Percentiles rank a stretch among this genome's conserved stretches.
Evolutionary conservation across 1,140 invertebrate genomes (phyloP).

Genomic region (Hypothenemus hampei): DNA sequence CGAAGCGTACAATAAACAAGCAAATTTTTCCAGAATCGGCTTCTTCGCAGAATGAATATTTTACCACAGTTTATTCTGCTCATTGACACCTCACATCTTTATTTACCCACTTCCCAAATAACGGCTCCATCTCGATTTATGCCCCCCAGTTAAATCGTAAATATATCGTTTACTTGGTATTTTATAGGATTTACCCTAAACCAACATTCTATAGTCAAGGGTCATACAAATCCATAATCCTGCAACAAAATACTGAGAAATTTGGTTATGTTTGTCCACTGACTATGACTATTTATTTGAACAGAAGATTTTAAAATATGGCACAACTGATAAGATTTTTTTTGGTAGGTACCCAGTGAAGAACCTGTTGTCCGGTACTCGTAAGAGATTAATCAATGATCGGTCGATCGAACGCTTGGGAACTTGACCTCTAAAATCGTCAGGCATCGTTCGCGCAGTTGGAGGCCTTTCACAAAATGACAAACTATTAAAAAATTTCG

Average conservation of each 20-base stretch:
- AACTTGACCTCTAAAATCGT: constrained; percentile 17
- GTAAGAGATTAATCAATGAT: constrained; percentile 16
- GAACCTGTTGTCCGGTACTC: constrained; percentile 5
- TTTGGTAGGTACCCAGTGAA: not conserved
- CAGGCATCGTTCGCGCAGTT: constrained; percentile 5
- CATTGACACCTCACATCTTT: constrained; percentile 22
- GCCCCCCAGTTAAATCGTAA: not conserved
- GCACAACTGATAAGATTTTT: not conserved
- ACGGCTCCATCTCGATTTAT: constrained; percentile 10
- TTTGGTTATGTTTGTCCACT: not conserved
- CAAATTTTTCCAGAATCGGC: constrained; percentile 8
- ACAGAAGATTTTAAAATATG: not conserved
- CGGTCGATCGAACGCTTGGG: constrained; percentile 8
- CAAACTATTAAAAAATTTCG: constrained; percentile 1
- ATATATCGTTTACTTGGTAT: not conserved
- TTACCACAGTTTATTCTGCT: constrained; percentile 18
- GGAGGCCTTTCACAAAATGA: constrained; percentile 14
- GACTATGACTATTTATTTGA: not conserved
- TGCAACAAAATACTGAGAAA: not conserved
- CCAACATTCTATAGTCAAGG: not conserved
- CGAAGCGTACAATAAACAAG: constrained; percentile 14
- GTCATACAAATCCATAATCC: no score
- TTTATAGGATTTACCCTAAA: not conserved
- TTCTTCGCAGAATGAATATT: constrained; percentile 16
- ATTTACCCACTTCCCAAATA: constrained; percentile 17